These are phyloP conservation scores for Rhipidura dahli DNA, from an alignment of 2,113 vertebrate species.

Conservation along the genomic window DNA sequence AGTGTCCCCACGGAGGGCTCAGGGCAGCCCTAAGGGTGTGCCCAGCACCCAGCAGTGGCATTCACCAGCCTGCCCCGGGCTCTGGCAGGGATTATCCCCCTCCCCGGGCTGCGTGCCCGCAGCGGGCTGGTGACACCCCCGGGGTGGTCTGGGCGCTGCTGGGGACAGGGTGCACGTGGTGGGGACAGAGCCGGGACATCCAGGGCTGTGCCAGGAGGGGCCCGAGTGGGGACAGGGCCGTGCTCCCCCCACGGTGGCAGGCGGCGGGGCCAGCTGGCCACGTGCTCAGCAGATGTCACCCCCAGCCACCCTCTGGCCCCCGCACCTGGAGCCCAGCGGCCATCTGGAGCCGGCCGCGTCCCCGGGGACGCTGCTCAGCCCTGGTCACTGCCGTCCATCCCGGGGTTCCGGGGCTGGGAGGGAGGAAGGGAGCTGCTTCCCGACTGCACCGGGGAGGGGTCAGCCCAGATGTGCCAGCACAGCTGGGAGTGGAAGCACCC, in stretches of 20 bases:
- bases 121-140: neutral
- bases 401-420: accelerated
- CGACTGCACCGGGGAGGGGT: accelerated
- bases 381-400: accelerated
- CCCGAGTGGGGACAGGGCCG: accelerated
- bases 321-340: constrained; percentile 75
- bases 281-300: neutral
- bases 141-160: accelerated
- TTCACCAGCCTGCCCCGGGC: accelerated
- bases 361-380: neutral
- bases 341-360: constrained; percentile 64
- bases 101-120: accelerated
- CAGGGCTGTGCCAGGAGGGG: accelerated
- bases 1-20: accelerated
- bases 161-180: accelerated
- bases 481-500: neutral
- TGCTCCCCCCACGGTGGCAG: neutral
- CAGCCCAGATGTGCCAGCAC: neutral
- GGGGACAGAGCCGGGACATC: neutral
- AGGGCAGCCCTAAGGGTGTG: neutral
- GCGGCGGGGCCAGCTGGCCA: neutral
- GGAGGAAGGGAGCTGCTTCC: neutral
- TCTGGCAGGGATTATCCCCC: neutral
- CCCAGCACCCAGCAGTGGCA: neutral
- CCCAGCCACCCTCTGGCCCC: neutral